A percentile compares a stretch with the other conserved stretches of the same genome.
phyloP scores from a whole-genome alignment of 2,797 vertebrate species.

The Pitangus sulphuratus region DNA sequence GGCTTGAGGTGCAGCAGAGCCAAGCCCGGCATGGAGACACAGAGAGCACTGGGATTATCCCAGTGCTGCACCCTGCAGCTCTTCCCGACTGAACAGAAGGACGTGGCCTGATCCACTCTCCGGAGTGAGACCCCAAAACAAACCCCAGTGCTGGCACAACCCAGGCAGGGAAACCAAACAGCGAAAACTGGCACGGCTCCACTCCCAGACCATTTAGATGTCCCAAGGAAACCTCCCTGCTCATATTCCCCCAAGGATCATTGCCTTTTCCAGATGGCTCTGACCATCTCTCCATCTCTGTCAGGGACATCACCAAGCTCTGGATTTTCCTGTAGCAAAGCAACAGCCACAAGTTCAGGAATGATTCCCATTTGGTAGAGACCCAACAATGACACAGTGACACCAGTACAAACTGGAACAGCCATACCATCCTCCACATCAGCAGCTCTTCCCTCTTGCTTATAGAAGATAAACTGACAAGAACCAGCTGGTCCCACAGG shows the following conservation, averaged over 20 bases:
- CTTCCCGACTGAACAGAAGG: not conserved
- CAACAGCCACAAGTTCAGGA: not conserved
- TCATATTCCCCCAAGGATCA: not conserved
- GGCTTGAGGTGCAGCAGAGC: not conserved
- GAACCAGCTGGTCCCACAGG: not conserved
- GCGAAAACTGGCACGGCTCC: no score
- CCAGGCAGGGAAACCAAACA: not conserved
- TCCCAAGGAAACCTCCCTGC: not conserved
- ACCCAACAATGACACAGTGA: not conserved
- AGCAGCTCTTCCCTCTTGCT: not conserved
- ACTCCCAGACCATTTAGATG: not conserved
- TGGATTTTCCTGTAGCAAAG: not conserved
- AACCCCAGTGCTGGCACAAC: not conserved
- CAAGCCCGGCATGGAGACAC: not conserved
- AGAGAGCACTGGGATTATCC: not conserved
- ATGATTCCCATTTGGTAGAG: accelerated
- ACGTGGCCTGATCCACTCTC: no score
- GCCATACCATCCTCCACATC: not conserved
- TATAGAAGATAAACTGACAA: not conserved
- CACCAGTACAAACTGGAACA: no score
- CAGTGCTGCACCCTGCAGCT: not conserved
- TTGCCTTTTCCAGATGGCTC: not conserved
- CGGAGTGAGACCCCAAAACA: not conserved
- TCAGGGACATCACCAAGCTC: not conserved
- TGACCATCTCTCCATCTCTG: not conserved